Percentiles rank a stretch among this genome's conserved stretches.
Evolutionary conservation across 2,888 invertebrate genomes (phyloP).

Genomic region (Sesia apiformis): DNA sequence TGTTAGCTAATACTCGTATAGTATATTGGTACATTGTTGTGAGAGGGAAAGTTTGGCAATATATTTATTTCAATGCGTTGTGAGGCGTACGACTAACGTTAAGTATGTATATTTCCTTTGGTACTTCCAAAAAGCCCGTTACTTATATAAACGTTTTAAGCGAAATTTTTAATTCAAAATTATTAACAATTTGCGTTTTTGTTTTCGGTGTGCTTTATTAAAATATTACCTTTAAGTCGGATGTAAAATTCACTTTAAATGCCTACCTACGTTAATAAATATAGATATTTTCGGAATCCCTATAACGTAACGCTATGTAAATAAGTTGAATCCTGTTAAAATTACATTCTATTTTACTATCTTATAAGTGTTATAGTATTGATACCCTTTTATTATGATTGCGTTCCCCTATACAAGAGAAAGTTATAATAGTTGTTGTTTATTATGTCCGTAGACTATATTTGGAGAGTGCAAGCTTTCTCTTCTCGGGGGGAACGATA

Average conservation of each 20-base stretch:
- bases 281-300: not conserved
- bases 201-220: not conserved
- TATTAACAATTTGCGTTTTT: not conserved
- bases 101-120: not conserved
- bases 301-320: slow-evolving; percentile 38
- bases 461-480: slow-evolving; percentile 14
- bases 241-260: not conserved
- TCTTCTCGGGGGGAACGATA: slow-evolving; percentile 43
- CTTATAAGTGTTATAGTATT: slow-evolving; percentile 67
- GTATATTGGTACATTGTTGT: slow-evolving; percentile 5
- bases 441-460: not conserved
- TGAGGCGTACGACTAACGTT: not conserved
- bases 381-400: slow-evolving; percentile 61
- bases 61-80: not conserved
- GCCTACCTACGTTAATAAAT: not conserved
- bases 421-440: slow-evolving; percentile 6
- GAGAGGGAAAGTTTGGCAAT: not conserved
- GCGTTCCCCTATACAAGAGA: slow-evolving; percentile 44
- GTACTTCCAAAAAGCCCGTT: not conserved
- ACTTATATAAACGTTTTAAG: not conserved
- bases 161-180: not conserved
- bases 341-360: slow-evolving; percentile 73
- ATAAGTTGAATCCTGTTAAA: slow-evolving; percentile 72
- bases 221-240: not conserved
- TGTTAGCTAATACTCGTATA: slow-evolving; percentile 13